Evolutionary conservation across 2,888 invertebrate genomes (phyloP).

Genomic region (Itoplectis maculator): DNA sequence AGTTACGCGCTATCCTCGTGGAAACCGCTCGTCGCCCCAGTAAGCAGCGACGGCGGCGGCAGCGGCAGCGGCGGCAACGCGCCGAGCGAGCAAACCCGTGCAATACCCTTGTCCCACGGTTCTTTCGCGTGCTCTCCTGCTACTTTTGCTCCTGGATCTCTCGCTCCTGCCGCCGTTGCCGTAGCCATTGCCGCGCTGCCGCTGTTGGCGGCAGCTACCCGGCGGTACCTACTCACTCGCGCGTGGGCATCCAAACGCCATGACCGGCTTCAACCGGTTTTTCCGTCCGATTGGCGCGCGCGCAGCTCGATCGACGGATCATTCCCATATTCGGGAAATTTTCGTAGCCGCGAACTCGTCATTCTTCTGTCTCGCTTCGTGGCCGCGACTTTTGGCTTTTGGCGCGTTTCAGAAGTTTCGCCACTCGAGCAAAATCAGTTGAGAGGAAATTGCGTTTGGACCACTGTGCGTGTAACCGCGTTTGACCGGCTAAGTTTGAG

Average conservation of each 20-base stretch:
- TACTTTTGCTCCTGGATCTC: constrained; percentile 47
- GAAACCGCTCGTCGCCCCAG: constrained; percentile 31
- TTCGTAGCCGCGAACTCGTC: constrained; percentile 47
- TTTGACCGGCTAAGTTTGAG: too few species aligned
- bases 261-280: constrained; percentile 77
- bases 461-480: too few species aligned
- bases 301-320: constrained; percentile 46
- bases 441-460: background rate
- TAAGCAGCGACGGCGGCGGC: background rate
- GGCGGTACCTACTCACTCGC: too few species aligned
- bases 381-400: background rate
- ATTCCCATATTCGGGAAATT: constrained; percentile 77
- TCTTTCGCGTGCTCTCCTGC: constrained; percentile 24
- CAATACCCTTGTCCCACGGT: constrained; percentile 38
- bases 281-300: constrained; percentile 64
- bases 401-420: background rate
- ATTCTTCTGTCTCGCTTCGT: background rate
- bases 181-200: constrained; percentile 16
- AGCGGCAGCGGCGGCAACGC: background rate
- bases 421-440: background rate
- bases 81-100: constrained; percentile 36
- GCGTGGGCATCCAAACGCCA: constrained; percentile 72
- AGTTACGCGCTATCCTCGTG: constrained; percentile 40
- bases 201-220: too few species aligned
- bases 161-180: constrained; percentile 24